Base-by-base conservation (phyloP, 2,797 vertebrate species). In the Chloroceryle amazona region DNA sequence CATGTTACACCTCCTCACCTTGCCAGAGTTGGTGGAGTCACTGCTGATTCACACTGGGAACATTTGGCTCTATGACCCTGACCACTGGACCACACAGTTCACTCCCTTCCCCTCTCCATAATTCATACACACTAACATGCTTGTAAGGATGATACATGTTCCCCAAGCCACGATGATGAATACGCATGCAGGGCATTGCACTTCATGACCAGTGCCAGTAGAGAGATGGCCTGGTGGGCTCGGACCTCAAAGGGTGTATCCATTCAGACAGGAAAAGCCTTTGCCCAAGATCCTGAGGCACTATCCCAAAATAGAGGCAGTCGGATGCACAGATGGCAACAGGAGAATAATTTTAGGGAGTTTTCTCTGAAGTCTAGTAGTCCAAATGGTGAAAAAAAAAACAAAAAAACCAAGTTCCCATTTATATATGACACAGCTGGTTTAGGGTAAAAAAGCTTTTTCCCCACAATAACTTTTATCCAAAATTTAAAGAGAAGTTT, bases 1-100 rank as follows among this genome's bases (percentile, higher is more conserved):
- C 22, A 12, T 0, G 0, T 72, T 28, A 19, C 21, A 62, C 28
- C 74, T 39, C 18, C 20, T 6, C 1, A 0, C 42, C 28, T 76
- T 28, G 35, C 25, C 0, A 4, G 63, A 62, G 33, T 20, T 78
- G 55, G 23, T 72, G 52, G 65, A 88, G 28, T 67, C 0, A 1
- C 72, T 89, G 58, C 67, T 80, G 68, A 71, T 83, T 86, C 86
- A 71, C 0, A 0, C 21, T 26, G 52, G 72, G 67, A 71, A 80
- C 67, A 82, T 42, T 18, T 89, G 89, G 63, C 81, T 92, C 63
- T 4, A 0, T 23, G 41, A 54, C 17, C 49, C 20, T 26, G 0
- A 46, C 60, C 78, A 16, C 86, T 44, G 78, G 63, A 95, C 60
- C 74, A 55, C 68, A 87, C 51, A 84, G 46, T 41, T 79, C 29